Evolutionary conservation across 2,888 invertebrate genomes (phyloP).

Genomic region (Latrodectus hesperus): DNA sequence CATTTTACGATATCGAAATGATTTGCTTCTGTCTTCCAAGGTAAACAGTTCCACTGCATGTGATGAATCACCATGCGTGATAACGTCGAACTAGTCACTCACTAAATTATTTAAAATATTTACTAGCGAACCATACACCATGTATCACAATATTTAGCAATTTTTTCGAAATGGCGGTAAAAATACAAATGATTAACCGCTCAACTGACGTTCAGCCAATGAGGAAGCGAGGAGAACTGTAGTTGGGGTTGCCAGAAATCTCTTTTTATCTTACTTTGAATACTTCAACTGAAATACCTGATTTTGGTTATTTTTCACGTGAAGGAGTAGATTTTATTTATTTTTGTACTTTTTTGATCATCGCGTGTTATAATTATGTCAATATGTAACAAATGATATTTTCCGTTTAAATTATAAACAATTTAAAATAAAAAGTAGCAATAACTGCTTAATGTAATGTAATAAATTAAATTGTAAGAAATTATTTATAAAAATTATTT

Average conservation of each 20-base stretch:
- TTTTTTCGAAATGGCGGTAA: conserved; percentile 45
- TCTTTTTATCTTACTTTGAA: neutral
- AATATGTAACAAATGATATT: no score
- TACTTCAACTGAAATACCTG: no score
- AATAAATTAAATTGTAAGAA: no score
- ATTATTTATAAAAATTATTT: no score
- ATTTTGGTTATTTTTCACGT: no score
- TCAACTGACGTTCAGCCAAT: conserved; percentile 26
- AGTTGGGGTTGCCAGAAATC: neutral
- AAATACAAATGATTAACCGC: conserved; percentile 15
- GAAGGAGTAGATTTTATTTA: no score
- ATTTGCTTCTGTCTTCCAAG: neutral
- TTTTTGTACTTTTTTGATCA: no score
- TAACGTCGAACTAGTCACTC: neutral
- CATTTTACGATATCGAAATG: neutral
- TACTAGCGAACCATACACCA: neutral
- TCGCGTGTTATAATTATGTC: no score
- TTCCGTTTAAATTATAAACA: no score
- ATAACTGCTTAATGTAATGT: no score
- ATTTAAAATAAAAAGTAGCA: no score
- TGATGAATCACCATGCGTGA: neutral
- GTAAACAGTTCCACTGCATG: neutral
- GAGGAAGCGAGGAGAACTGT: neutral
- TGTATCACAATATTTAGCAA: neutral
- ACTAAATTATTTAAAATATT: neutral